Conservation (phyloP, 2,888 invertebrate genomes). For the Oasisia sp. region DNA sequence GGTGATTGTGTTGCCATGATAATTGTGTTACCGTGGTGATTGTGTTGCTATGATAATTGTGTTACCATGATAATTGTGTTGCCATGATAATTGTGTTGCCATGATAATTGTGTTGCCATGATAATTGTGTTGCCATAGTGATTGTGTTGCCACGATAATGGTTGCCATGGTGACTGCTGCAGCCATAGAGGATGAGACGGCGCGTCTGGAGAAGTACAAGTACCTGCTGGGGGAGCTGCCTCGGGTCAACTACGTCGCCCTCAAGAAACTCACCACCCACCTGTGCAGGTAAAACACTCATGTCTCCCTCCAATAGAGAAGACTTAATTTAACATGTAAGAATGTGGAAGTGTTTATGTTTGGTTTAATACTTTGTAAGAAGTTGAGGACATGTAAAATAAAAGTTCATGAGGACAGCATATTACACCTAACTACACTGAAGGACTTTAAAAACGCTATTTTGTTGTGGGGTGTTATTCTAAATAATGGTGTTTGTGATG, state of each 20-base stretch:
- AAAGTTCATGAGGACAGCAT: too few relatives aligned
- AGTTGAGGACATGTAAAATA: too few relatives aligned
- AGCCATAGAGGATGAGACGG: constrained; percentile 44
- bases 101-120: background rate
- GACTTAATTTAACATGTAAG: too few relatives aligned
- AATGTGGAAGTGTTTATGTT: too few relatives aligned
- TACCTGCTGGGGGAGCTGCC: constrained; percentile 78
- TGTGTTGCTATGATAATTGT: background rate
- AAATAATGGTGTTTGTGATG: too few relatives aligned
- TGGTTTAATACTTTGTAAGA: too few relatives aligned
- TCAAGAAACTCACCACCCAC: constrained; percentile 83
- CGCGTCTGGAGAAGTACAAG: constrained; percentile 60
- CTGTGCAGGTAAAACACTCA: constrained; percentile 67
- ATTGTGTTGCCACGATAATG: background rate
- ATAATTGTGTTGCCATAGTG: background rate
- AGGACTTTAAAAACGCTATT: too few relatives aligned
- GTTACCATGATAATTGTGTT: background rate
- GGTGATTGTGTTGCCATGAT: background rate
- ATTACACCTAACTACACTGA: too few relatives aligned
- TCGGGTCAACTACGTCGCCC: constrained; percentile 78
- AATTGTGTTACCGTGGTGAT: background rate
- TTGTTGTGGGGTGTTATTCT: too few relatives aligned
- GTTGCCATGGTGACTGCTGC: constrained; percentile 26
- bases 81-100: background rate
- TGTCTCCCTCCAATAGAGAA: background rate